Evolutionary conservation across 2,888 invertebrate genomes (phyloP).

Genomic region (Mesorhabditis sp.): DNA sequence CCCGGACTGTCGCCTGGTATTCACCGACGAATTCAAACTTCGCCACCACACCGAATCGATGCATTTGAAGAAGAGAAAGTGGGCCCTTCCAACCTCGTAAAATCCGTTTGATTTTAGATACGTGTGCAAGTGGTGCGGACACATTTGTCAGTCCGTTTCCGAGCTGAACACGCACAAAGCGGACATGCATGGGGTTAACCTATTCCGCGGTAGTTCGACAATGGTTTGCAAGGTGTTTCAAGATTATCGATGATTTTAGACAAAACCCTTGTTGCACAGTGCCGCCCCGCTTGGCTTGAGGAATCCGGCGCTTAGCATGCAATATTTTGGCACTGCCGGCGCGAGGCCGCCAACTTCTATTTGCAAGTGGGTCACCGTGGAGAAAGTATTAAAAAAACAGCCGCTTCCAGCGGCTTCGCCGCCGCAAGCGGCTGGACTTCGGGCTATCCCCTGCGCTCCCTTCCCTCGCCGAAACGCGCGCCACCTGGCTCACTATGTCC

Average conservation of each 20-base stretch:
- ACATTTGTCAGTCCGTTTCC: conserved; percentile 36
- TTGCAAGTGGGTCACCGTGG: background rate
- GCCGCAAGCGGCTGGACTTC: too few species aligned
- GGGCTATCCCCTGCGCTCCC: too few species aligned
- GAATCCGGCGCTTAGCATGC: background rate
- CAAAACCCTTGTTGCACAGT: background rate
- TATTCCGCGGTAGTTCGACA: background rate
- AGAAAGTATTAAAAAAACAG: too few species aligned
- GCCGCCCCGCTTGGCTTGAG: background rate
- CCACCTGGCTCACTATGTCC: too few species aligned
- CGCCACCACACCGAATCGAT: conserved; percentile 27
- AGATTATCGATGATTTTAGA: background rate
- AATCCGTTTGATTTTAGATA: conserved; percentile 20
- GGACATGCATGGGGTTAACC: conserved; percentile 35
- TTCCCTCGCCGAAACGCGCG: too few species aligned
- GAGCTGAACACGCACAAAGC: conserved; percentile 49
- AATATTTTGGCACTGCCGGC: background rate
- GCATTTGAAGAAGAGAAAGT: conserved; percentile 34
- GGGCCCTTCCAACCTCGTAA: conserved; percentile 8
- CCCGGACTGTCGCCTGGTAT: conserved; percentile 43
- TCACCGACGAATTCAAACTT: conserved; percentile 39
- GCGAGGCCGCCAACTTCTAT: conserved; percentile 2
- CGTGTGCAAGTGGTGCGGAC: conserved; percentile 49
- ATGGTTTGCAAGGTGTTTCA: background rate
- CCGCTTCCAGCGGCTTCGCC: too few species aligned